phyloP scores from a whole-genome alignment of 1,140 invertebrate species.

The Drosophila orena region DNA sequence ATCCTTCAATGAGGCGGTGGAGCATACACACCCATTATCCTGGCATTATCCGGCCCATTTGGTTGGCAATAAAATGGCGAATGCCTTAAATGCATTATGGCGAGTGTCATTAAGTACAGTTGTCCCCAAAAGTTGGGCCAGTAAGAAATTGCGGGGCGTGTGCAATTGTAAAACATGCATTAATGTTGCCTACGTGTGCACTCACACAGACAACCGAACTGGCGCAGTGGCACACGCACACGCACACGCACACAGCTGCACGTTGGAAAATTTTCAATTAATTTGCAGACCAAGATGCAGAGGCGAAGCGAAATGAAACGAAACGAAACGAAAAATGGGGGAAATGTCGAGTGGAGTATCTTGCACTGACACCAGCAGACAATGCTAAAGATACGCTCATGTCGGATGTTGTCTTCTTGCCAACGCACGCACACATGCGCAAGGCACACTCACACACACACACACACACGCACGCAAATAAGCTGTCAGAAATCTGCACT shows the following conservation, averaged over 20 bases:
- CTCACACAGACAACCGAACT: conserved; percentile 2
- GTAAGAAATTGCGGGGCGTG: conserved; percentile 46
- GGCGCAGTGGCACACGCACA: conserved; percentile 5
- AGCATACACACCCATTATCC: conserved; percentile 14
- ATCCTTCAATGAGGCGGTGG: conserved; percentile 6
- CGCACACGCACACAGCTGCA: conserved; percentile 7
- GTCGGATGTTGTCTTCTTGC: conserved; percentile 36
- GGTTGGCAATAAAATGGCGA: conserved; percentile 41
- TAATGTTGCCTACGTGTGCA: conserved; percentile 68
- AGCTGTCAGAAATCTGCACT: conserved; percentile 67
- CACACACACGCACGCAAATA: conserved; percentile 5
- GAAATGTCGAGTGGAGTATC: conserved; percentile 58
- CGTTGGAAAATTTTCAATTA: conserved; percentile 64
- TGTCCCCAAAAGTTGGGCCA: conserved; percentile 43
- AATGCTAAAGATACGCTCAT: conserved; percentile 50
- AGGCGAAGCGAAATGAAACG: conserved; percentile 29
- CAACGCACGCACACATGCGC: conserved; percentile 1
- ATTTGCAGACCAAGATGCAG: conserved; percentile 49
- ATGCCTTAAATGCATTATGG: conserved; percentile 58
- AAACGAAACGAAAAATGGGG: conserved; percentile 19
- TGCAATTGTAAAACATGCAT: conserved; percentile 73
- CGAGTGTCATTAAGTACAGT: conserved; percentile 54
- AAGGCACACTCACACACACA: conserved; percentile 1
- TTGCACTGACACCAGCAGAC: conserved; percentile 64
- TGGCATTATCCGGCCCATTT: conserved; percentile 37